Evolutionary conservation across 1,140 invertebrate genomes (phyloP), one percentile per base, ranked within the genome.

Genomic region (Drosophila albomicans): DNA sequence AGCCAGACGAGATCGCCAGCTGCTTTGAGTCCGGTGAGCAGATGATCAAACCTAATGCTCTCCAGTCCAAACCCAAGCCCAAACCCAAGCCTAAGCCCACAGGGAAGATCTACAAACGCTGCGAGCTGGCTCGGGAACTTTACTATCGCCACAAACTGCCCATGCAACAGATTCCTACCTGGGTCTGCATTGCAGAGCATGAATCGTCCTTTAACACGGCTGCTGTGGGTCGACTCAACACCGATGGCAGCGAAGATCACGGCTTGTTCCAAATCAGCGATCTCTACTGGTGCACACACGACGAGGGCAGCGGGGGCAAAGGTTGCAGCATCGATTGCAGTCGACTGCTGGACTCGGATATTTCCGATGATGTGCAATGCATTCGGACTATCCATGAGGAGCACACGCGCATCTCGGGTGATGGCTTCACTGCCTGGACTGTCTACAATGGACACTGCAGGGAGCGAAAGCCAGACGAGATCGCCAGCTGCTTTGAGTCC

Each of bases 111-210:
- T 95, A 94, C 91, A 93, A 94, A 8, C 93, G 94, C 25, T 96
- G 96, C 82, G 95, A 96, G 78, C 82, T 96, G 16, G 95, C 95
- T 11, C 91, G 93, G 43, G 95, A 96, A 76, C 92, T 96, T 5
- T 79, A 82, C 7, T 80, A 92, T 5, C 91, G 93, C 28, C 93
- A 94, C 91, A 95, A 94, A 15, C 91, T 95, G 15, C 92, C 94
- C 2, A 91, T 92, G 41, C 89, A 94, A 3, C 93, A 96, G 72
- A 89, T 96, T 25, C 91, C 95, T n/a, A 95, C 94, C 11, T 96
- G 96, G 96, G 94, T 96, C n/a, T 96, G 96, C 93, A 95, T 96
- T 63, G 95, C 95, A 0, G 93, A 94, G 71, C 94, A 95, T 91
- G 96, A 96, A 91, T 96, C 95, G 0, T 92, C 93, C 1, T 96